Evolutionary conservation across 2,888 invertebrate species (phyloP).

Genomic region (Epirrhoe alternata): DNA sequence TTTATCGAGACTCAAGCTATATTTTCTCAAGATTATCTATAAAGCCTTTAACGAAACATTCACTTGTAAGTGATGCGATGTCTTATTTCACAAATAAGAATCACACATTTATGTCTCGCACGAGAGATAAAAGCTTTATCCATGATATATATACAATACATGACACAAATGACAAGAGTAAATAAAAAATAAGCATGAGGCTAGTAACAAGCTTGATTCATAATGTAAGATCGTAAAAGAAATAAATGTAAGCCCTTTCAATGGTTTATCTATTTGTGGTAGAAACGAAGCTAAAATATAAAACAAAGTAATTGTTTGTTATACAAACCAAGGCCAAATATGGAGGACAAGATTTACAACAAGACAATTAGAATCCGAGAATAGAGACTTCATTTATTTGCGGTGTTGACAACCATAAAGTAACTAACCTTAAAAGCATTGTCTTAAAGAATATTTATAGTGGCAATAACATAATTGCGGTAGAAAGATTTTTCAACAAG

Average conservation of each 20-base stretch:
- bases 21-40: slow-evolving; percentile 78
- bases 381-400: slow-evolving; percentile 61
- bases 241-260: slow-evolving; percentile 11
- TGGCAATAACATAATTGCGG: slow-evolving; percentile 74
- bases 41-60: slow-evolving; percentile 70
- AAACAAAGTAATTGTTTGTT: slow-evolving; percentile 35
- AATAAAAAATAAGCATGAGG: slow-evolving; percentile 4
- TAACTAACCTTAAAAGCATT: slow-evolving; percentile 63
- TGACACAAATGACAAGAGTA: slow-evolving; percentile 7
- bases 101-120: slow-evolving; percentile 61
- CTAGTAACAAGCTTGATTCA: slow-evolving; percentile 8
- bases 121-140: slow-evolving; percentile 29
- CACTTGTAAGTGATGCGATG: slow-evolving; percentile 67
- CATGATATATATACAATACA: slow-evolving; percentile 11
- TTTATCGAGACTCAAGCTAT: slow-evolving; percentile 73
- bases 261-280: slow-evolving; percentile 16
- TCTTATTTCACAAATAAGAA: slow-evolving; percentile 77
- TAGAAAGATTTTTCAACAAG: slow-evolving; percentile 65
- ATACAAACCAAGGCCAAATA: slow-evolving; percentile 52
- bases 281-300: slow-evolving; percentile 26
- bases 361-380: slow-evolving; percentile 36
- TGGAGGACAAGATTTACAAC: slow-evolving; percentile 57
- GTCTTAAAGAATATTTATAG: slow-evolving; percentile 71
- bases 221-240: slow-evolving; percentile 6
- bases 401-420: slow-evolving; percentile 72